Evolutionary conservation across 2,113 vertebrate species (phyloP).

Genomic region (Gymnocephalus cernua): DNA sequence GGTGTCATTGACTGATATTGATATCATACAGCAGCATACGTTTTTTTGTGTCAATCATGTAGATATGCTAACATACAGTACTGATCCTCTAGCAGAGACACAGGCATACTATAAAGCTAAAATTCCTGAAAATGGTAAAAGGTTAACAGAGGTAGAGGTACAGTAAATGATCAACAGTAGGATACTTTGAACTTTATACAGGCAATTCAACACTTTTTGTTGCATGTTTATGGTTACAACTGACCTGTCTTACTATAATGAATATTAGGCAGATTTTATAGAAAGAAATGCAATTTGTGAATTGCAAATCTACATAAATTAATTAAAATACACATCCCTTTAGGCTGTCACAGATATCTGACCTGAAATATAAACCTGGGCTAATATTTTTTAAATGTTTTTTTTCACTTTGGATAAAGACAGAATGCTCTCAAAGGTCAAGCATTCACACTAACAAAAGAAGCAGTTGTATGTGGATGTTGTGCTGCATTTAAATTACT

Average conservation of each 20-base stretch:
- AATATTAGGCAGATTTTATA: neutral
- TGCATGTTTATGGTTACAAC: neutral
- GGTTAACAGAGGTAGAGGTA: conserved; percentile 26
- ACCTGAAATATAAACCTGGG: neutral
- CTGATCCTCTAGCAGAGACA: neutral
- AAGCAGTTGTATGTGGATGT: neutral
- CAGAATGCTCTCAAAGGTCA: neutral
- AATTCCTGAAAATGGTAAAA: conserved; percentile 35
- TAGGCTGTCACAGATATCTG: neutral
- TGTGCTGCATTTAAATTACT: neutral
- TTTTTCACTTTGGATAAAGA: neutral
- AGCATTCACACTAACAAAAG: neutral
- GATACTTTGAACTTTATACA: conserved; percentile 54
- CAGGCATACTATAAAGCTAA: neutral
- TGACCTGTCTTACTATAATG: neutral
- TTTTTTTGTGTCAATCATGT: conserved; percentile 3
- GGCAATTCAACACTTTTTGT: neutral
- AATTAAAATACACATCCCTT: neutral
- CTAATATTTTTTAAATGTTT: neutral
- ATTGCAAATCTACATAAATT: neutral
- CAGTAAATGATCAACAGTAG: conserved; percentile 63
- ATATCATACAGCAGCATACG: neutral
- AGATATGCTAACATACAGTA: neutral
- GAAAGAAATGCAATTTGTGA: neutral
- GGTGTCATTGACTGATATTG: neutral